Evolutionary conservation across 1,140 invertebrate species (phyloP).

Genomic region (Cyphomyrmex costatus): DNA sequence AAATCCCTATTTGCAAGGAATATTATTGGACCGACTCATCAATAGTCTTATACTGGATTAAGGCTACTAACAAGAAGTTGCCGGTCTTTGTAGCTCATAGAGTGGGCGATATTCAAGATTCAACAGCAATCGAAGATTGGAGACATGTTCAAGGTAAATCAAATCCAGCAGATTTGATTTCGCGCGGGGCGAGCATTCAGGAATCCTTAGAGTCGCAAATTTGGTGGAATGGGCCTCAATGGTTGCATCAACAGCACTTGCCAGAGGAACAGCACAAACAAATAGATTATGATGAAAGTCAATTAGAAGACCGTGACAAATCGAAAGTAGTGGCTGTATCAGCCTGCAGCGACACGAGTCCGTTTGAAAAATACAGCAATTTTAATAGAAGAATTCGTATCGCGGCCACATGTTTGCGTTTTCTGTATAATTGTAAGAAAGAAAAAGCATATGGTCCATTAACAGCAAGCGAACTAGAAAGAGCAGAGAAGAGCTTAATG

Average conservation of each 20-base stretch:
- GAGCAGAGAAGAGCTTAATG: background rate
- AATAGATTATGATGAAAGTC: too few species aligned
- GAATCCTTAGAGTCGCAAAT: background rate
- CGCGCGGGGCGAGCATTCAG: background rate
- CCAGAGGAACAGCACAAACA: too few species aligned
- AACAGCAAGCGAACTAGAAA: background rate
- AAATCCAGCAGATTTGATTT: background rate
- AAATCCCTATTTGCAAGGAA: too few species aligned
- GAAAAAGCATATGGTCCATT: background rate
- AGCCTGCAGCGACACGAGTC: background rate
- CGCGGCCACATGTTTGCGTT: background rate
- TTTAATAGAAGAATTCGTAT: background rate
- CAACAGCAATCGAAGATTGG: too few species aligned
- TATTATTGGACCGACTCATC: too few species aligned
- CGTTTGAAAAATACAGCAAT: background rate
- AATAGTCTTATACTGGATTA: too few species aligned
- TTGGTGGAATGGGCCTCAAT: background rate
- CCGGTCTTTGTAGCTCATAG: too few species aligned
- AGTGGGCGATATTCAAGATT: too few species aligned
- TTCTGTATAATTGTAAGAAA: background rate
- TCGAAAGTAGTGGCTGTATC: background rate
- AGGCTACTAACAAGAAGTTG: too few species aligned
- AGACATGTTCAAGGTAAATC: too few species aligned
- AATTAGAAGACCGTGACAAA: background rate
- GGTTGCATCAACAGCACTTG: background rate